Base-by-base conservation (phyloP, 2,797 vertebrate species). In the Petrocephalus schoutedeni region DNA sequence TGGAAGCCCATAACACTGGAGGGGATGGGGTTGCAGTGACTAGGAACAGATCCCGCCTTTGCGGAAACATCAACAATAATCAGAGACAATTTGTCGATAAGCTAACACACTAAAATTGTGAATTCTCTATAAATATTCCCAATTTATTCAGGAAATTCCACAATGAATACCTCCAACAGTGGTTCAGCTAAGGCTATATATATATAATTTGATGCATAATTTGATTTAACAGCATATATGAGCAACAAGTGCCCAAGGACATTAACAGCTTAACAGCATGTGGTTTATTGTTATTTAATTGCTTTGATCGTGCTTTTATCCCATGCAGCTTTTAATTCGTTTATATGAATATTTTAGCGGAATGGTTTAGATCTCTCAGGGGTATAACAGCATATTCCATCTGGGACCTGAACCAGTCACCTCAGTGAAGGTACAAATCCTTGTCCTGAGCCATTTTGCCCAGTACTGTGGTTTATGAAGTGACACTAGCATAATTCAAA, bases 281-380 rank as follows among this genome's bases (percentile, higher is more conserved):
- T 77, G 71, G 71, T 77, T 77, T 77, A 77, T 77, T 77, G 71
- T 77, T 77, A 77, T 77, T 77, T 77, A 77, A 77, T 77, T 77
- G 71, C 71, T 77, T 77, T 77, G 71, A 77, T 77, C 36, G 19
- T 45, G 32, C 71, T 77, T 77, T 77, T 45, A 77, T 77, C 71
- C 71, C 41, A 45, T 77, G 71, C 71, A 77, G 71, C 71, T 77
- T 77, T 77, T 45, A 45, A 19, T 36, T 77, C 71, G 41, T n/a
- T 77, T 77, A 41, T 77, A 77, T 77, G 71, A 77, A 77, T 77
- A 77, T 77, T 77, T 77, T 77, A 77, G 14, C 41, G n/a, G 32
- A 77, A 77, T 77, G 71, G 36, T 49, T 77, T 45, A 77, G 71
- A 77, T 77, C 71, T 45, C 71, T 77, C 71, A n/a, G 19, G 71